phyloP scores from a whole-genome alignment of 2,888 invertebrate genomes.

The Ypsolopha sequella region DNA sequence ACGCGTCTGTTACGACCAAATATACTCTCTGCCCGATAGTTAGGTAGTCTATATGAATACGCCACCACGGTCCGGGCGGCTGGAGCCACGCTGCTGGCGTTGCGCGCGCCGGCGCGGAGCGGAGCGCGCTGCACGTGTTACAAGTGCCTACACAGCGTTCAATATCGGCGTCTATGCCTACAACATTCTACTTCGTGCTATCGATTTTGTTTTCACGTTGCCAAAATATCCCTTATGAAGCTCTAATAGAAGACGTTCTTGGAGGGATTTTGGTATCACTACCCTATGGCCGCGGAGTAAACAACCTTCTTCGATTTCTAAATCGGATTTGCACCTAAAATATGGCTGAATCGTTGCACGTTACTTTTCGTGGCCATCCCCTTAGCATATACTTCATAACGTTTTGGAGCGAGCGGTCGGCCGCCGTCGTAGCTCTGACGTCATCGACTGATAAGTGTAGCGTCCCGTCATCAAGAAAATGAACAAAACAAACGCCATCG shows the following conservation, averaged over 20 bases:
- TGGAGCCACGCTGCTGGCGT: not conserved
- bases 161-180: conserved; percentile 1
- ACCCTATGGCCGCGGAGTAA: conserved; percentile 4
- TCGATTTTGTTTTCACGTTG: conserved; percentile 7
- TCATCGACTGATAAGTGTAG: too few species aligned
- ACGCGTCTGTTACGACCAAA: too few species aligned
- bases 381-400: too few species aligned
- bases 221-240: conserved; percentile 5
- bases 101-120: not conserved
- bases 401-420: too few species aligned
- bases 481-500: too few species aligned
- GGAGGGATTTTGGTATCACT: not conserved
- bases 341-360: too few species aligned
- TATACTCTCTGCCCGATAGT: too few species aligned
- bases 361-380: too few species aligned
- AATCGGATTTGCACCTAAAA: conserved; percentile 4
- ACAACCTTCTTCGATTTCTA: conserved; percentile 4
- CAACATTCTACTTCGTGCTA: conserved; percentile 4
- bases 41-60: not conserved
- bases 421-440: too few species aligned
- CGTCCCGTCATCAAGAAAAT: too few species aligned
- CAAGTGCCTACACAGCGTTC: not conserved
- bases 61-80: not conserved
- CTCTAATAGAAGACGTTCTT: not conserved
- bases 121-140: not conserved